Conservation (phyloP, 2,113 vertebrate species). For the Accipiter virgatus region DNA sequence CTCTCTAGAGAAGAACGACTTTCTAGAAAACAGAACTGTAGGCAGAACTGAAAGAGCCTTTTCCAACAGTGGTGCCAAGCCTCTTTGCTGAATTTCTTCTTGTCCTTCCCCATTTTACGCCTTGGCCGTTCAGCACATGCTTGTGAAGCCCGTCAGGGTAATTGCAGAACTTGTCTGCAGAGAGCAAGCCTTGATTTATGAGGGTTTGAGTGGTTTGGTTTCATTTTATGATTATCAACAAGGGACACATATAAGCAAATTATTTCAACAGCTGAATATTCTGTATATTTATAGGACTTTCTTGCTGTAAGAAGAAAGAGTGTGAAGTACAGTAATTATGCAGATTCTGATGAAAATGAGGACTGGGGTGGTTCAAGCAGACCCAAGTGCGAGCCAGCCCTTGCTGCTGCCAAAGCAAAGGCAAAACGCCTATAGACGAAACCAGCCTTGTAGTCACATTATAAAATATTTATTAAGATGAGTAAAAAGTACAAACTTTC, state of each 20-base stretch:
- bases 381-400: background rate
- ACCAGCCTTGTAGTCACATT: background rate
- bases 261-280: background rate
- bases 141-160: background rate
- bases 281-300: background rate
- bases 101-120: background rate
- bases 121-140: fast-evolving
- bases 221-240: background rate
- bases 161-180: background rate
- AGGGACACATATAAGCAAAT: background rate
- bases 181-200: background rate
- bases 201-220: background rate
- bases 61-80: fast-evolving
- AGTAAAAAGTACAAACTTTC: background rate
- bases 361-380: background rate
- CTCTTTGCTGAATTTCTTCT: background rate
- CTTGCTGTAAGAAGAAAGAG: background rate
- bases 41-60: background rate
- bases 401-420: background rate
- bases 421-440: background rate
- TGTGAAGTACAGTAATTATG: background rate
- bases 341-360: background rate
- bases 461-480: background rate
- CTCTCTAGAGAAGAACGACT: background rate
- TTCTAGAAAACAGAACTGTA: fast-evolving